These are phyloP conservation scores for Cylas formicarius DNA, from an alignment of 1,140 invertebrate species.

Conservation along the genomic window DNA sequence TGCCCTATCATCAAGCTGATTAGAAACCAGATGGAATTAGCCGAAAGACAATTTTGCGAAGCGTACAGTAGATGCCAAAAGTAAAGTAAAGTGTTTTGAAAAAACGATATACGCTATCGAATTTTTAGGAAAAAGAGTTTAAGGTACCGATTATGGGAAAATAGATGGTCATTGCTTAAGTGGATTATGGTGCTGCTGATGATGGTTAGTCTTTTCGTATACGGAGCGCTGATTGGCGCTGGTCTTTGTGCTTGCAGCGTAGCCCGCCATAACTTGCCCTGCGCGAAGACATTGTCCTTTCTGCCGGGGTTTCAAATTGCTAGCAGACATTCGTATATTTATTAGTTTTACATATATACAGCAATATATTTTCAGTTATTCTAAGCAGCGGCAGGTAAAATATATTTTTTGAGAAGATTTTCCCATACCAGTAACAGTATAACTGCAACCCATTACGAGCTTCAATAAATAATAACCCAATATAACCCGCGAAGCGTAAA, in stretches of 20 bases:
- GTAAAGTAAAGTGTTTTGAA: conserved; percentile 2
- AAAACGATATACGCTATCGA: not conserved
- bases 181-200: conserved; percentile 14
- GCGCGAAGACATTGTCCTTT: conserved; percentile 10
- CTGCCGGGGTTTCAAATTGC: conserved; percentile 16
- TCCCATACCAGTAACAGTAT: too few relatives aligned
- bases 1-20: conserved; percentile 21
- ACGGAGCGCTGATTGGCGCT: conserved; percentile 23
- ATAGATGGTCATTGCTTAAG: conserved; percentile 21
- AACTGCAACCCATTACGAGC: too few relatives aligned
- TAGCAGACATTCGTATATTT: conserved; percentile 19
- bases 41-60: conserved; percentile 12
- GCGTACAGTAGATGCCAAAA: conserved; percentile 3
- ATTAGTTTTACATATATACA: too few relatives aligned
- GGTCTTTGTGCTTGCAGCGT: conserved; percentile 21
- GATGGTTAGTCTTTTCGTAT: conserved; percentile 22
- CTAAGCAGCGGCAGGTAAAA: too few relatives aligned
- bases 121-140: conserved; percentile 13
- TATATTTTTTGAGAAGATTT: too few relatives aligned
- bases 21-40: conserved; percentile 17
- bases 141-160: conserved; percentile 17
- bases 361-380: too few relatives aligned
- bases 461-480: too few relatives aligned
- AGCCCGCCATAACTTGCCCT: conserved; percentile 13
- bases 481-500: too few relatives aligned